These are phyloP conservation scores for Dipodomys merriami DNA, from an alignment of 2,113 vertebrate genomes.

Conservation along the genomic window DNA sequence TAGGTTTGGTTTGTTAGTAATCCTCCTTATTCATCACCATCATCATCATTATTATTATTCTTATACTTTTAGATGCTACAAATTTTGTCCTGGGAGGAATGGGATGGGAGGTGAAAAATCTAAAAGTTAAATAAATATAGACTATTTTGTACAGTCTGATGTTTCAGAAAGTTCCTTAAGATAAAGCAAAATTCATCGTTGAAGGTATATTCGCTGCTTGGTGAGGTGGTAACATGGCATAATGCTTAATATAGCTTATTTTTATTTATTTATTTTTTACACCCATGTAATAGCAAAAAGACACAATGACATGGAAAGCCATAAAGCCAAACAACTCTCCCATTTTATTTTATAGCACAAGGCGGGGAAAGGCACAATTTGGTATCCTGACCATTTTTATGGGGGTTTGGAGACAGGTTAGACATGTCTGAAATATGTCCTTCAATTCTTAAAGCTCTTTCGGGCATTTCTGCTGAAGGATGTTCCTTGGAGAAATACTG, in stretches of 20 bases:
- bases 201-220: constrained; percentile 60
- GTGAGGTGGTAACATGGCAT: constrained; percentile 59
- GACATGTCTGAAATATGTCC: constrained; percentile 79
- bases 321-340: constrained; percentile 76
- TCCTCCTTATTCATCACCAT: background rate
- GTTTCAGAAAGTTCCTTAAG: constrained; percentile 58
- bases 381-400: constrained; percentile 79
- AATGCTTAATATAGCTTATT: constrained; percentile 75
- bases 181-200: constrained; percentile 66
- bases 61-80: constrained; percentile 53
- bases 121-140: constrained; percentile 42
- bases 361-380: constrained; percentile 72
- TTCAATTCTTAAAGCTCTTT: constrained; percentile 77
- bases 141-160: constrained; percentile 43
- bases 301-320: constrained; percentile 58
- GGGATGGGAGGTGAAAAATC: background rate
- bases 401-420: constrained; percentile 78
- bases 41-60: background rate
- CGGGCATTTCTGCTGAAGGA: constrained; percentile 73
- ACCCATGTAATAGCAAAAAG: constrained; percentile 75
- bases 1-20: constrained; percentile 43
- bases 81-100: constrained; percentile 15
- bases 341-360: constrained; percentile 73
- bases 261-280: constrained; percentile 78
- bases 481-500: constrained; percentile 78